Percentiles rank a stretch among this genome's conserved stretches.
These are phyloP conservation scores for Philotrypesis tridentata DNA, from an alignment of 1,140 invertebrate species.

Conservation along the genomic window DNA sequence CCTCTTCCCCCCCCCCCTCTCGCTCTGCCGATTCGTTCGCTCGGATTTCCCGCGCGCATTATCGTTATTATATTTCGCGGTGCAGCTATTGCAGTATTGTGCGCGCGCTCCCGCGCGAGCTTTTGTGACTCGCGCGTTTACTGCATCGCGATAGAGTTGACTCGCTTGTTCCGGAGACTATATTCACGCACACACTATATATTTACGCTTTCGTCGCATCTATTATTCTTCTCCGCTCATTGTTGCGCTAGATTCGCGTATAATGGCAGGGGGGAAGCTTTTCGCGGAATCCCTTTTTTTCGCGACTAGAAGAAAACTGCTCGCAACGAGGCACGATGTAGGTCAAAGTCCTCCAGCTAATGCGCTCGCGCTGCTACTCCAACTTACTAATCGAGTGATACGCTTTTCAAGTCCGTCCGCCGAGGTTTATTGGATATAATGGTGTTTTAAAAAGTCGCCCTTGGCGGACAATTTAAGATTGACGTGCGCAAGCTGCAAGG, in stretches of 20 bases:
- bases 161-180: background rate
- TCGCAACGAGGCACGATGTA: background rate
- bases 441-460: background rate
- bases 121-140: slow-evolving; percentile 15
- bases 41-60: slow-evolving; percentile 22
- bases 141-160: slow-evolving; percentile 1
- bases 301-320: background rate
- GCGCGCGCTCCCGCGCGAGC: background rate
- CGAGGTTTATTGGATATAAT: slow-evolving; percentile 1
- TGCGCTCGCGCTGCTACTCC: no score
- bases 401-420: background rate
- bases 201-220: background rate
- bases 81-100: background rate
- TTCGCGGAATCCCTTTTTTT: background rate
- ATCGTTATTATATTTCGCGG: slow-evolving; percentile 21
- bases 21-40: background rate
- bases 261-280: no score
- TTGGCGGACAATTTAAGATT: background rate
- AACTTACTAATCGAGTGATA: no score
- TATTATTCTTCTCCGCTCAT: background rate
- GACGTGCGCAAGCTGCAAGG: background rate
- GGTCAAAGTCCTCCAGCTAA: background rate
- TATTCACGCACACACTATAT: no score
- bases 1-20: background rate
- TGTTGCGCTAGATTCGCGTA: background rate